Base-by-base conservation (phyloP, 2,797 vertebrate species). In the Thamnophis elegans region DNA sequence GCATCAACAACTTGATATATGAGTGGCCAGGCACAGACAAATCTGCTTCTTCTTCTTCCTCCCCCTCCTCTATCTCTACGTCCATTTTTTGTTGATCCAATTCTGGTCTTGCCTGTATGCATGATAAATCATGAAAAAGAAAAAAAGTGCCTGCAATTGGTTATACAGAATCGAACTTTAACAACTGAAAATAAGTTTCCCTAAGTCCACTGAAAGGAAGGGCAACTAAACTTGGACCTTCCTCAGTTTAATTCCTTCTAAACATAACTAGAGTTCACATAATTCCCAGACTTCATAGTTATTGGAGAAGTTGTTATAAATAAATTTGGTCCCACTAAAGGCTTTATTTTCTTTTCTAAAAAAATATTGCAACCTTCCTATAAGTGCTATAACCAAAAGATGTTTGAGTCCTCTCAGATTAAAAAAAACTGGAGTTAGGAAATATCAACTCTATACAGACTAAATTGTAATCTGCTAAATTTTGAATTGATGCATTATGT, bases 1-100 rank as follows among this genome's bases (percentile, higher is more conserved):
- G 97, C 88, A 94, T 94, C 96, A 99, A 92, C 8, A 99, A 96
- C 93, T 98, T 98, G 89, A 99, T 96, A 93, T 99, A 99, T 1
- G 99, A 99, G 55, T 96, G 95, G 20, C 99, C 99, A 0, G 98
- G 98, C 85, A 99, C 93, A 16, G 97, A 98, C 5, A 98, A 97
- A 96, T 99, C 98, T 78, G 96, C 87, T 16, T 98, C 98, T 42
- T 97, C 96, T 47, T 98, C 97, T 2, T 98, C 97, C 25, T 97
- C 97, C 9, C 98, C 95, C 85, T 97, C 94, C 53, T 90, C 60
- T 87, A 90, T 85, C 68, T 58, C 78, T n/a, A 62, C 4, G 5
- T 97, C 98, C 11, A 93, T 90, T 2, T 98, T 96, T 54, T 94
- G 56, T 14, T 88, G 89, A 26, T 92, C 96, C 56, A 93, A 12